Conservation (phyloP, 2,113 vertebrate species). For the Chascanopsetta lugubris region DNA sequence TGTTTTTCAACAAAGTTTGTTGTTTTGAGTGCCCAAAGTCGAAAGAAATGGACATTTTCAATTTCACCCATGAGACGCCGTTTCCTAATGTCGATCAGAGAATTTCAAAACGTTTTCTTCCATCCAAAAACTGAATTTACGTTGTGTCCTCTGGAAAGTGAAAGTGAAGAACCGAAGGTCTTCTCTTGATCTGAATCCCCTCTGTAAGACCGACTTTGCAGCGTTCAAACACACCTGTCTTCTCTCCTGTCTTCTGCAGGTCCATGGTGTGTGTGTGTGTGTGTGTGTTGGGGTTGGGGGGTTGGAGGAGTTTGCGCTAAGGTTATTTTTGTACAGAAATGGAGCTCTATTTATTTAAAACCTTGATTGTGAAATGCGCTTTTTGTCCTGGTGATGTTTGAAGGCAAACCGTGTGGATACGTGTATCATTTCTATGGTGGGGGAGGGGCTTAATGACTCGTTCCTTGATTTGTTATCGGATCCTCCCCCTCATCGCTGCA, state of each 20-base stretch:
- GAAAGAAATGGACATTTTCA: not conserved
- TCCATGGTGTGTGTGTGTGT: slow-evolving; percentile 30
- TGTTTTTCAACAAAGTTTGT: slow-evolving; percentile 62
- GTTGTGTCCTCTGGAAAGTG: not conserved
- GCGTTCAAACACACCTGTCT: slow-evolving; percentile 31
- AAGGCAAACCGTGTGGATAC: slow-evolving; percentile 47
- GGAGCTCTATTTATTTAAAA: slow-evolving; percentile 76
- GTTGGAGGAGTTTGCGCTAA: slow-evolving; percentile 40
- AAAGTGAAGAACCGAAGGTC: slow-evolving; percentile 29
- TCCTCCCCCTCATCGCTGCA: slow-evolving; percentile 47
- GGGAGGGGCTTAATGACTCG: slow-evolving; percentile 24
- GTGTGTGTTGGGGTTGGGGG: no score
- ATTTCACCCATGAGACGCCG: not conserved
- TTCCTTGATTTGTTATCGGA: slow-evolving; percentile 19
- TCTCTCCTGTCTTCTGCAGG: slow-evolving; percentile 45
- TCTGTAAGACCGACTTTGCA: slow-evolving; percentile 27
- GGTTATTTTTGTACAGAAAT: slow-evolving; percentile 51
- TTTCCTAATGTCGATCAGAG: no score
- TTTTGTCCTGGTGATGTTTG: slow-evolving; percentile 63
- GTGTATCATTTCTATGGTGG: slow-evolving; percentile 9
- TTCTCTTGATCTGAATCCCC: slow-evolving; percentile 26
- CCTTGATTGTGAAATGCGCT: slow-evolving; percentile 63
- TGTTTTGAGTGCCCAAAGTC: slow-evolving; percentile 8
- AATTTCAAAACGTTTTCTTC: not conserved
- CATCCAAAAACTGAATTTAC: not conserved